Evolutionary conservation across 2,113 vertebrate species (phyloP), one percentile per base, ranked within the genome.

Genomic region (Daphoenositta chrysoptera): DNA sequence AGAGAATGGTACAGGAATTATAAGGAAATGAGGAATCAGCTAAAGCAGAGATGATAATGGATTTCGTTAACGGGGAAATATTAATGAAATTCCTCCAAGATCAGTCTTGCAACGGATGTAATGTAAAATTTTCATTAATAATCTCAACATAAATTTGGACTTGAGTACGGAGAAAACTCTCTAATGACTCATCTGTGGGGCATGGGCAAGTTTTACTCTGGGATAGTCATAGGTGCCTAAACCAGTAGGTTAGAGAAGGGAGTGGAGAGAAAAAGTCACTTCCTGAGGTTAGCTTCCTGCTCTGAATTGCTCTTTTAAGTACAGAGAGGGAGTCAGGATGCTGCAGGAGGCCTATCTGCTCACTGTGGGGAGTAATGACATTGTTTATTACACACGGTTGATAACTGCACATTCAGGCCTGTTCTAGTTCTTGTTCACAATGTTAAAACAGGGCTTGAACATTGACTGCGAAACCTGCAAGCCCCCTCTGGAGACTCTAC

Each of bases 41-140:
- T 82, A 57, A 80, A 92, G 33, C 4, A 22, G 76, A 88, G 56
- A 83, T 39, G 53, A 88, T 39, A 83, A 93, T 63, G 11, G 58
- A 45, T 96, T 93, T 93, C 90, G 30, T 86, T 94, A 47, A 96
- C 87, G 54, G 33, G 10, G 35, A 73, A 89, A 83, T 83, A 73
- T n/a, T 83, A 81, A 89, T 78, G 51, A 89, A 58, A 90, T 86
- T 79, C 47, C 22, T 81, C 24, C 45, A 66, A 60, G 39, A 58
- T 63, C 60, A 35, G 27, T 50, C 58, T 89, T 83, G 26, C 0
- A 20, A 66, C 30, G 33, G 42, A 35, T 66, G 24, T 44, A 9
- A 57, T 39, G 24, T 60, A 90, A 88, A 83, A 92, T 78, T 93
- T 76, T 63, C 39, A 37, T 83, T 92, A 83, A 81, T 68, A 75